Evolutionary conservation across 2,888 invertebrate species (phyloP).

Genomic region (Scaptomyza parva): DNA sequence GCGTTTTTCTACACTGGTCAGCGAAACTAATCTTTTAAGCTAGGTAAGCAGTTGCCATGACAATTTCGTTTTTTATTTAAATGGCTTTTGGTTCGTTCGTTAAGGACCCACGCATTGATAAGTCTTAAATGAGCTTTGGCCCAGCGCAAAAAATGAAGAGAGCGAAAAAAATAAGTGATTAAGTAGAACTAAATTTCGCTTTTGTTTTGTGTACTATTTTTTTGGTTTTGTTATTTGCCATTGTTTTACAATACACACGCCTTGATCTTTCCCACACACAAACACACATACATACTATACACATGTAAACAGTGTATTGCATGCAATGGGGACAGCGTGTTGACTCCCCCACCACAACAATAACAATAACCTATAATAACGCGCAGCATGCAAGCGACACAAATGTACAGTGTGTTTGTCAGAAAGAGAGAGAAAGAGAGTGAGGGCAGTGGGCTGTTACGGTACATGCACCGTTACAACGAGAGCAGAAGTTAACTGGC

Average conservation of each 20-base stretch:
- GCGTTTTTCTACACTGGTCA: neutral
- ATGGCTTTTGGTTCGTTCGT: neutral
- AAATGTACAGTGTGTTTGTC: slow-evolving; percentile 50
- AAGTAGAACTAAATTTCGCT: slow-evolving; percentile 29
- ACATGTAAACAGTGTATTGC: slow-evolving; percentile 46
- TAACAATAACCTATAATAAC: slow-evolving; percentile 59
- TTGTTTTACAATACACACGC: slow-evolving; percentile 66
- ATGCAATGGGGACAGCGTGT: slow-evolving; percentile 58
- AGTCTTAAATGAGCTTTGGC: slow-evolving; percentile 28
- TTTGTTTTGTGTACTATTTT: slow-evolving; percentile 31
- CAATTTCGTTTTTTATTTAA: neutral
- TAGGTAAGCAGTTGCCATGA: slow-evolving; percentile 1
- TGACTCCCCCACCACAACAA: slow-evolving; percentile 61
- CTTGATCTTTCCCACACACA: slow-evolving; percentile 77
- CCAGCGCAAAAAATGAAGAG: slow-evolving; percentile 7
- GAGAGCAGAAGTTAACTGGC: slow-evolving; percentile 80
- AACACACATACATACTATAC: slow-evolving; percentile 26
- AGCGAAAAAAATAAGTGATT: slow-evolving; percentile 15
- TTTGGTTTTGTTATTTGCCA: slow-evolving; percentile 38
- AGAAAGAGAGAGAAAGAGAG: slow-evolving; percentile 18
- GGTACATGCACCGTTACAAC: slow-evolving; percentile 75
- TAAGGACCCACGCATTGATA: slow-evolving; percentile 7
- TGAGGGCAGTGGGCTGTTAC: slow-evolving; percentile 39
- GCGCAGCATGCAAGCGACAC: slow-evolving; percentile 77
- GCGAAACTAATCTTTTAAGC: slow-evolving; percentile 3